phyloP scores from a whole-genome alignment of 2,797 vertebrate genomes.

The Schizopygopsis malacanthus region DNA sequence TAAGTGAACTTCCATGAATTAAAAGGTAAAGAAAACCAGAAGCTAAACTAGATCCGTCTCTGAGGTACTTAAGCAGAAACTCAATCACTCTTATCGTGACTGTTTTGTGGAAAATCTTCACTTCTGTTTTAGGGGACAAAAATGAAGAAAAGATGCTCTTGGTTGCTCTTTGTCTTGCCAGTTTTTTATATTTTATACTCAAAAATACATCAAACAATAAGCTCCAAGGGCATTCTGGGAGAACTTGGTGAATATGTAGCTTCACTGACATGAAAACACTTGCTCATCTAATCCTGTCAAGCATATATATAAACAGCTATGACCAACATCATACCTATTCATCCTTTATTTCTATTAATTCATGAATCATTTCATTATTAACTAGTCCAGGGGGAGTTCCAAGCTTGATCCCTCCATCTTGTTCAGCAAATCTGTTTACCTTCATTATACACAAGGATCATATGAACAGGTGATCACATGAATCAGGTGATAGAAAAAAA shows the following conservation, averaged over 20 bases:
- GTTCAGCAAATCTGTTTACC: not conserved
- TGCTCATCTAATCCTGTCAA: not conserved
- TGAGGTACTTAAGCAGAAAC: conserved; percentile 15
- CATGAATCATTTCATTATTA: not conserved
- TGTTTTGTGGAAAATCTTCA: conserved; percentile 5
- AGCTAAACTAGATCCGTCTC: conserved; percentile 21
- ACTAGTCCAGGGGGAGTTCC: not conserved
- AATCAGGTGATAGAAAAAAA: not conserved
- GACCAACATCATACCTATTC: not conserved
- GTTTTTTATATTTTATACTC: not conserved
- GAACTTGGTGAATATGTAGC: not conserved
- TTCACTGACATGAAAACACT: not conserved
- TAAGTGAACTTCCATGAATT: conserved; percentile 19
- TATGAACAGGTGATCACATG: not conserved
- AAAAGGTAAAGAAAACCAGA: conserved; percentile 36
- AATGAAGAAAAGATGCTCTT: not conserved
- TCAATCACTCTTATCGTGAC: conserved; percentile 7
- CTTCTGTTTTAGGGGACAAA: conserved; percentile 15
- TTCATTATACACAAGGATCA: not conserved
- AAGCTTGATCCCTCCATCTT: not conserved
- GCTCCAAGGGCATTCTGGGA: not conserved
- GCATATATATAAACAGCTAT: not conserved
- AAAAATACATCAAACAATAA: not conserved
- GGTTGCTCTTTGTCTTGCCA: not conserved
- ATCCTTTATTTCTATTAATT: not conserved